A percentile compares a stretch with the other conserved stretches of the same genome.
phyloP scores from a whole-genome alignment of 2,113 vertebrate species.

The Chloropsis cyanopogon region DNA sequence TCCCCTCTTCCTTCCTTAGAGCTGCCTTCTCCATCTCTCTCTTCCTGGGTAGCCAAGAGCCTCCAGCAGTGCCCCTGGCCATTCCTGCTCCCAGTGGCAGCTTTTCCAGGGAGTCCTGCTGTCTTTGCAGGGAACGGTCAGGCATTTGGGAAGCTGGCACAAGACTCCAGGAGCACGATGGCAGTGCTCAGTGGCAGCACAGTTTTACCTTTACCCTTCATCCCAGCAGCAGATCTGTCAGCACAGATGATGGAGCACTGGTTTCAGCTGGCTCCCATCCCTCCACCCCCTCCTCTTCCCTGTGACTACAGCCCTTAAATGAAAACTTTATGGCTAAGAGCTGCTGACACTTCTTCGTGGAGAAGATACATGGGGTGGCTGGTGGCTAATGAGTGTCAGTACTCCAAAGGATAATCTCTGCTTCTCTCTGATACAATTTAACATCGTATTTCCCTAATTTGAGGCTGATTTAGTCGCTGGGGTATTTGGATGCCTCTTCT shows the following conservation, averaged over 20 bases:
- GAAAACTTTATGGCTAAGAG: slow-evolving; percentile 57
- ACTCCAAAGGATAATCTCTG: slow-evolving; percentile 77
- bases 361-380: slow-evolving; percentile 75
- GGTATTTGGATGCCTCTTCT: slow-evolving; percentile 80
- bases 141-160: background rate
- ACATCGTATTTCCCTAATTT: slow-evolving; percentile 80
- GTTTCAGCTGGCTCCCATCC: background rate
- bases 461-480: slow-evolving; percentile 81
- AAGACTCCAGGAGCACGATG: fast-evolving
- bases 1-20: background rate
- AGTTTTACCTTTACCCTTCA: background rate
- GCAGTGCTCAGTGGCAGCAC: fast-evolving
- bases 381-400: slow-evolving; percentile 74
- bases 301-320: slow-evolving; percentile 36
- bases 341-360: slow-evolving; percentile 68
- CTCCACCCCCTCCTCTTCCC: background rate
- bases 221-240: background rate
- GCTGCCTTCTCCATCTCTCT: background rate
- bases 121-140: background rate
- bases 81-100: background rate
- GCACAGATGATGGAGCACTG: background rate
- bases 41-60: background rate
- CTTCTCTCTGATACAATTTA: slow-evolving; percentile 79
- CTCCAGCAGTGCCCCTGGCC: background rate
- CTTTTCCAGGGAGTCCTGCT: background rate